These are phyloP conservation scores for Samia ricini DNA, from an alignment of 1,140 invertebrate species.

Conservation along the genomic window DNA sequence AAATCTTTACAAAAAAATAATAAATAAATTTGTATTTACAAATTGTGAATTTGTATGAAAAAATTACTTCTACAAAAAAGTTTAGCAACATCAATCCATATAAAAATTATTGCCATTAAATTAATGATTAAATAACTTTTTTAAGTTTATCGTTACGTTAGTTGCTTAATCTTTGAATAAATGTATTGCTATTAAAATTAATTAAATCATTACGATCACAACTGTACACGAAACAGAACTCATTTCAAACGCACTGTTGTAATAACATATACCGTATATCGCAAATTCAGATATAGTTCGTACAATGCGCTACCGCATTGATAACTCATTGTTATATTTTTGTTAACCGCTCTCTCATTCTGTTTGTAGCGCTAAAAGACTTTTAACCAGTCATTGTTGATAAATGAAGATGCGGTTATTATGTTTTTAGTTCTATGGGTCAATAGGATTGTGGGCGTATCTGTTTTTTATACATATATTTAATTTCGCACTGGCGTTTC, in stretches of 20 bases:
- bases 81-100: too few species aligned
- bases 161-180: too few species aligned
- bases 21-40: too few species aligned
- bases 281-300: constrained; percentile 9
- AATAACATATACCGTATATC: constrained; percentile 50
- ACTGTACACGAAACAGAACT: constrained; percentile 46
- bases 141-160: too few species aligned
- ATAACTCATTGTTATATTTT: constrained; percentile 9
- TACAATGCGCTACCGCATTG: constrained; percentile 5
- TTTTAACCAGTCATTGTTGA: constrained; percentile 61
- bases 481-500: neutral
- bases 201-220: constrained; percentile 46
- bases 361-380: constrained; percentile 46
- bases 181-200: too few species aligned
- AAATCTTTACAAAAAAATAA: too few species aligned
- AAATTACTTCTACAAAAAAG: too few species aligned
- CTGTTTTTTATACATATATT: constrained; percentile 39
- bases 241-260: constrained; percentile 59
- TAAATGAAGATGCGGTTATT: constrained; percentile 59
- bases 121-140: too few species aligned
- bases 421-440: constrained; percentile 58
- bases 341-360: constrained; percentile 4
- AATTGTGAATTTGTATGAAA: too few species aligned
- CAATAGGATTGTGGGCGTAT: constrained; percentile 51
- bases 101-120: too few species aligned